Evolutionary conservation across 2,113 vertebrate genomes (phyloP).

Genomic region (Xenopus borealis): DNA sequence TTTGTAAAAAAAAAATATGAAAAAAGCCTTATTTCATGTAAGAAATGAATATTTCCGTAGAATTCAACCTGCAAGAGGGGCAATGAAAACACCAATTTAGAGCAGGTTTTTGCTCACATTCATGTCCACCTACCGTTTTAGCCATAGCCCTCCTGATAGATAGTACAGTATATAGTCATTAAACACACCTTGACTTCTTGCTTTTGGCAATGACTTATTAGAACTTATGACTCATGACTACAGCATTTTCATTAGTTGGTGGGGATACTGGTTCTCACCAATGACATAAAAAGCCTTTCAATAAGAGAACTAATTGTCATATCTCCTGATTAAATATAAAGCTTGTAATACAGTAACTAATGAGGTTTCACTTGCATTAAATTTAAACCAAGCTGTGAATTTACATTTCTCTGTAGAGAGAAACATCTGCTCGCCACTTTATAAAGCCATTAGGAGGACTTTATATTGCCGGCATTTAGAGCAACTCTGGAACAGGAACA

Average conservation of each 20-base stretch:
- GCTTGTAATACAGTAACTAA: constrained; percentile 31
- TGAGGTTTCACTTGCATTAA: constrained; percentile 23
- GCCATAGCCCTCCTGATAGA: not conserved
- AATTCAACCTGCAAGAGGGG: too few species aligned
- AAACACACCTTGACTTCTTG: not conserved
- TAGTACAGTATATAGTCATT: too few species aligned
- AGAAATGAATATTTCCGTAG: too few species aligned
- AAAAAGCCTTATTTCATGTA: too few species aligned
- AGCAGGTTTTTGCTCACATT: too few species aligned
- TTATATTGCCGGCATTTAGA: not conserved
- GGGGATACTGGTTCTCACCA: constrained; percentile 5
- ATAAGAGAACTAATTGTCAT: constrained; percentile 27
- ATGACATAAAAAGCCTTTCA: constrained; percentile 24
- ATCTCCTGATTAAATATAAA: constrained; percentile 34
- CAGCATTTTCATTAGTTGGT: not conserved
- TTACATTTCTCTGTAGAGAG: constrained; percentile 30
- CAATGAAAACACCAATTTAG: too few species aligned
- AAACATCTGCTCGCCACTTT: constrained; percentile 38
- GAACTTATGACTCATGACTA: not conserved
- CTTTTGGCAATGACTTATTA: not conserved
- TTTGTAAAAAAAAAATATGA: too few species aligned
- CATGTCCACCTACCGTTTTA: not conserved
- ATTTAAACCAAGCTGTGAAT: constrained; percentile 24
- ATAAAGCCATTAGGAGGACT: constrained; percentile 30
- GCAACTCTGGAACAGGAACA: not conserved